phyloP scores from a whole-genome alignment of 2,888 invertebrate genomes.

The Leucania comma region DNA sequence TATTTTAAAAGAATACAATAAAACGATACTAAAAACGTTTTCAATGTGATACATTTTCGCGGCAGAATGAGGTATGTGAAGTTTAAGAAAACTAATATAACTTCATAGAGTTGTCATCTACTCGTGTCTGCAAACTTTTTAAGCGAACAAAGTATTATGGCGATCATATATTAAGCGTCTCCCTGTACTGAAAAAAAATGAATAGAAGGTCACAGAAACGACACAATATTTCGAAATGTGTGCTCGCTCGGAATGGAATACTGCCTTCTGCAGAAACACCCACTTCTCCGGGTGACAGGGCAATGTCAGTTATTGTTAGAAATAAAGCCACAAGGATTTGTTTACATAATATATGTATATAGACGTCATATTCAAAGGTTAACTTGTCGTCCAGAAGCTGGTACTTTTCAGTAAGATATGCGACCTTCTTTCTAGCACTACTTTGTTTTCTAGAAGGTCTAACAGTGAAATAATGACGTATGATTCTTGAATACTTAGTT shows the following conservation, averaged over 20 bases:
- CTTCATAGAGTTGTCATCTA: neutral
- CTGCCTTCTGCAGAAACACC: constrained; percentile 83
- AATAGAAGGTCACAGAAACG: constrained; percentile 58
- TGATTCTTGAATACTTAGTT: neutral
- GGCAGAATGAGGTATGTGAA: neutral
- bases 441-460: constrained; percentile 9
- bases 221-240: constrained; percentile 73
- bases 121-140: neutral
- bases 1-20: neutral
- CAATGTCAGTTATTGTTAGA: constrained; percentile 78
- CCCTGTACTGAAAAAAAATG: constrained; percentile 51
- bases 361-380: constrained; percentile 48
- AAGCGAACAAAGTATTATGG: constrained; percentile 9
- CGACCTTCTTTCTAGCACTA: constrained; percentile 17
- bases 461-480: neutral
- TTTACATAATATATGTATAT: constrained; percentile 63
- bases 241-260: constrained; percentile 73
- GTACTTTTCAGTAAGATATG: constrained; percentile 32
- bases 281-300: constrained; percentile 78
- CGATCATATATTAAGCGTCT: constrained; percentile 32
- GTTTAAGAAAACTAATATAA: constrained; percentile 3
- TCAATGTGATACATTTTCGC: neutral
- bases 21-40: neutral
- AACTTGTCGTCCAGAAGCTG: constrained; percentile 22
- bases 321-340: constrained; percentile 73